A percentile compares a stretch with the other conserved stretches of the same genome.
Evolutionary conservation across 2,113 vertebrate genomes (phyloP).

Genomic region (Argyrosomus japonicus): DNA sequence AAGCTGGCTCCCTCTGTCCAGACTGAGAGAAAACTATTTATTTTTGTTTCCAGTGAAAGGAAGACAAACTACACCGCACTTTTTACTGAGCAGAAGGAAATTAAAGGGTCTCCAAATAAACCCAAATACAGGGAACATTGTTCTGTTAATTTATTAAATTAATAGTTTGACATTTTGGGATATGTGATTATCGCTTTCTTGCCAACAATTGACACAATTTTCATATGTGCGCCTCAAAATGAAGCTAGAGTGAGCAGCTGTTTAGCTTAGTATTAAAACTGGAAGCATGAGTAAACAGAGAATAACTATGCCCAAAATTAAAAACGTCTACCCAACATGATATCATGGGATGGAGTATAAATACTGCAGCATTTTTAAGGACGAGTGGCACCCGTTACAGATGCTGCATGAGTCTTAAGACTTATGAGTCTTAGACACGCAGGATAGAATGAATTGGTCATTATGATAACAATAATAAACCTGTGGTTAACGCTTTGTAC

Average conservation of each 20-base stretch:
- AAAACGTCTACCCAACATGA: background rate
- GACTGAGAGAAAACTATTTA: background rate
- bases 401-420: no score
- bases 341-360: no score
- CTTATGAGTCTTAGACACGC: no score
- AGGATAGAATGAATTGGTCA: no score
- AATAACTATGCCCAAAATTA: background rate
- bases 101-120: background rate
- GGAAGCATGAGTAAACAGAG: background rate
- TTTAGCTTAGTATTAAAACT: background rate
- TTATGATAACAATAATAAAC: no score
- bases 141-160: background rate
- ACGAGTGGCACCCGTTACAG: no score
- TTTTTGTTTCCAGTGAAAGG: conserved; percentile 26
- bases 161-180: background rate
- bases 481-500: no score
- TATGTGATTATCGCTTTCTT: background rate
- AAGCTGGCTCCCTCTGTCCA: background rate
- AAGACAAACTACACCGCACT: conserved; percentile 2
- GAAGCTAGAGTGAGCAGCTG: background rate
- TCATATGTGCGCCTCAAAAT: background rate
- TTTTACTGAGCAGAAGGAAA: conserved; percentile 7
- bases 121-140: background rate
- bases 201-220: background rate
- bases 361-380: no score